phyloP scores from a whole-genome alignment of 1,140 invertebrate genomes.

The Listronotus oregonensis region DNA sequence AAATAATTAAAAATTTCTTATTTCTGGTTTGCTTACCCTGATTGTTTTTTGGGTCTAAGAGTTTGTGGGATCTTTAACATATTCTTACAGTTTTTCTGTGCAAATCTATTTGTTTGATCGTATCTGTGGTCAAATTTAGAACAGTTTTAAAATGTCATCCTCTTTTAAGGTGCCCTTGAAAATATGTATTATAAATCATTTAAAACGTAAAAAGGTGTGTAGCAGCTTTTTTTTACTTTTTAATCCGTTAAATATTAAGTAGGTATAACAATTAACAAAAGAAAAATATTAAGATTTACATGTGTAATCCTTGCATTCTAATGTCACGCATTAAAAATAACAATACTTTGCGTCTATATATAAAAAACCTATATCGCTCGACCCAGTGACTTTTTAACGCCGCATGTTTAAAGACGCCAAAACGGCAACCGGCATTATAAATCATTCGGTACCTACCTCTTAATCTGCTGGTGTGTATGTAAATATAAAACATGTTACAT shows the following conservation, averaged over 20 bases:
- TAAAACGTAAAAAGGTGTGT: background rate
- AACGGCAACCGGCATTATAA: conserved; percentile 1
- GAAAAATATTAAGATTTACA: background rate
- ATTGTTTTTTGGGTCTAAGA: too few relatives aligned
- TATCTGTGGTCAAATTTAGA: too few relatives aligned
- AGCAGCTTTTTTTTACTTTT: background rate
- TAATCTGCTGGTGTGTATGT: conserved; percentile 2
- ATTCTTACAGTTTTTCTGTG: too few relatives aligned
- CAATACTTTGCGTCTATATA: background rate
- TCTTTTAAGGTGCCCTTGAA: too few relatives aligned
- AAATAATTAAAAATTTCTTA: too few relatives aligned
- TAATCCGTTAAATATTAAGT: too few relatives aligned
- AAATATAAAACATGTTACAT: background rate
- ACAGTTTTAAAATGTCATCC: too few relatives aligned
- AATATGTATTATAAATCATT: too few relatives aligned
- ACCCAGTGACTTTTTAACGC: conserved; percentile 9
- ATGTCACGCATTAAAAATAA: conserved; percentile 3
- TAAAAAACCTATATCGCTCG: background rate
- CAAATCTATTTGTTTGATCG: too few relatives aligned
- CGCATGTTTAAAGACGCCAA: background rate
- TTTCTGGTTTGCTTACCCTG: too few relatives aligned
- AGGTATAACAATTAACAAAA: background rate
- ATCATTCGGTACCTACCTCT: conserved; percentile 6
- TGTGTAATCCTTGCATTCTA: background rate
- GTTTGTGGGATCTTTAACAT: too few relatives aligned